phyloP scores from a whole-genome alignment of 30 jellyfish, hydroid and myxozoan genomes.

The Turritopsis rubra region DNA sequence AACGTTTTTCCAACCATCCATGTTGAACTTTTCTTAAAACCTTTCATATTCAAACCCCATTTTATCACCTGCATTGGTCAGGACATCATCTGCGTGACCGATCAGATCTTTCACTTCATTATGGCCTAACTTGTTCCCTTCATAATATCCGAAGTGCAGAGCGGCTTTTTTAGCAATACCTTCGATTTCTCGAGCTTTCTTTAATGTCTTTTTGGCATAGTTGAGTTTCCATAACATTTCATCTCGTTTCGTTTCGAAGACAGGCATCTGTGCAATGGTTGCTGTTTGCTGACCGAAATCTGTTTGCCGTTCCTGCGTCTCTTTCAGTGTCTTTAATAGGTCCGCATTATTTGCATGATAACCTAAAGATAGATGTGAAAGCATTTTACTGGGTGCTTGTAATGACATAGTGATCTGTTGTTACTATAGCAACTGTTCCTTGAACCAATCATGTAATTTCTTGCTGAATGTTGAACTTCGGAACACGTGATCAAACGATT shows the following conservation, averaged over 20 bases:
- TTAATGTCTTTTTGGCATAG: conserved; percentile 78
- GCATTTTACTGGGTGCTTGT: too few relatives aligned
- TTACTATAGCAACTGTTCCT: too few relatives aligned
- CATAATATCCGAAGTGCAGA: conserved; percentile 72
- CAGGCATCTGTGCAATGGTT: conserved; percentile 58
- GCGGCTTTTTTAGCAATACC: conserved; percentile 73
- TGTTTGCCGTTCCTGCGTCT: conserved; percentile 43
- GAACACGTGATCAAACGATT: too few relatives aligned
- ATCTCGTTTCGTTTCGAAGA: conserved; percentile 61
- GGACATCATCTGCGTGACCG: conserved; percentile 65
- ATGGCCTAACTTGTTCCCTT: conserved; percentile 50
- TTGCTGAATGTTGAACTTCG: too few relatives aligned
- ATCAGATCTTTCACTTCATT: conserved; percentile 57
- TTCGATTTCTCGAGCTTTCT: conserved; percentile 81
- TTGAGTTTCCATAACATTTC: conserved; percentile 88
- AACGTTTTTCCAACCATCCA: background rate
- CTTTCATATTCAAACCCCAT: conserved; percentile 85
- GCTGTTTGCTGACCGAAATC: conserved; percentile 66
- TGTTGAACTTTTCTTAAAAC: conserved; percentile 24
- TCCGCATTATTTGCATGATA: conserved; percentile 31
- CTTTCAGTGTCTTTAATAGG: conserved; percentile 39
- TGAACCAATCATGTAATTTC: too few relatives aligned
- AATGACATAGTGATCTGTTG: too few relatives aligned
- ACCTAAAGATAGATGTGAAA: background rate
- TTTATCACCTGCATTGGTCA: conserved; percentile 82